phyloP scores from a whole-genome alignment of 2,113 vertebrate species.

The Antigone vipio region DNA sequence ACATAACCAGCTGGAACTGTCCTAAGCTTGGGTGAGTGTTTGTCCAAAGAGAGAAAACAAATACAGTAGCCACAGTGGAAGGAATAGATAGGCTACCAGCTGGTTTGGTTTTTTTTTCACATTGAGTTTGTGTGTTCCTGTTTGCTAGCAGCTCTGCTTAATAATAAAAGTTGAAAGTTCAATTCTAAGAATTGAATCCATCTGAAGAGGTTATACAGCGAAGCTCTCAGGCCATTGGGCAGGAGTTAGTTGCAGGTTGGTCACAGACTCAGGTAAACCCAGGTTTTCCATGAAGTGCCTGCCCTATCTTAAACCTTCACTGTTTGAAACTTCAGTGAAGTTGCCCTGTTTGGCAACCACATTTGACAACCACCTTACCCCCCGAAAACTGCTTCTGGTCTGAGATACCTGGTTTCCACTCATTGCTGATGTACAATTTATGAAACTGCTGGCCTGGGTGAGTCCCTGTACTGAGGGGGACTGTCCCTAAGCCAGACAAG shows the following conservation, averaged over 20 bases:
- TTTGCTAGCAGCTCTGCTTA: background rate
- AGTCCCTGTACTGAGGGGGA: background rate
- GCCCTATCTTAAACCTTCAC: background rate
- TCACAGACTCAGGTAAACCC: background rate
- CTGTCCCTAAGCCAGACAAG: background rate
- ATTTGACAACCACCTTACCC: background rate
- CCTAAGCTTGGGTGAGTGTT: constrained; percentile 44
- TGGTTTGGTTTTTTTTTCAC: background rate
- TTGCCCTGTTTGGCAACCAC: background rate
- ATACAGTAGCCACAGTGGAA: constrained; percentile 3
- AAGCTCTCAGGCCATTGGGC: background rate
- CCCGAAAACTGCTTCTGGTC: background rate
- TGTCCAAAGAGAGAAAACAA: constrained; percentile 35
- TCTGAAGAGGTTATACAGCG: background rate
- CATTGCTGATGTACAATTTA: background rate
- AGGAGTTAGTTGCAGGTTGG: background rate
- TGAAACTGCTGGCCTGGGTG: background rate
- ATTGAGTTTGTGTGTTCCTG: background rate
- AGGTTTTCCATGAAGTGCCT: background rate
- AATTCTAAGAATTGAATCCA: background rate
- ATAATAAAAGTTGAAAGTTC: background rate
- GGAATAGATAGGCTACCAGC: background rate
- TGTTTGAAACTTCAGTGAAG: background rate
- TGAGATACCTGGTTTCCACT: background rate
- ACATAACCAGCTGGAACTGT: background rate